These are phyloP conservation scores for Venusia cambrica DNA, from an alignment of 2,888 invertebrate genomes.

Conservation along the genomic window DNA sequence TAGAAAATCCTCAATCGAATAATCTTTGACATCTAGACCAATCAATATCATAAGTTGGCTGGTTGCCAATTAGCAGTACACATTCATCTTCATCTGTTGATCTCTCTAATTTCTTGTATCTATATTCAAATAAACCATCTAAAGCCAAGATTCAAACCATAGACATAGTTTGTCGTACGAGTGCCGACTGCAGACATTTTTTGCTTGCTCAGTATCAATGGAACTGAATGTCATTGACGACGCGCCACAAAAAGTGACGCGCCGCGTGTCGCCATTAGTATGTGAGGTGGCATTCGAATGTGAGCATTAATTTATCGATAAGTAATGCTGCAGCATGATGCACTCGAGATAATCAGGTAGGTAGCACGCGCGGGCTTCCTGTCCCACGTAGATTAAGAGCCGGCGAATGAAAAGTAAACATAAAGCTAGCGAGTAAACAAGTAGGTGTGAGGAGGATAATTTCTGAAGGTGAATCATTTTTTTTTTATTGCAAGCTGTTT, in stretches of 20 bases:
- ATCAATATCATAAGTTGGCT: too few species aligned
- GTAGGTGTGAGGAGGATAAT: too few species aligned
- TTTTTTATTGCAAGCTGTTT: too few species aligned
- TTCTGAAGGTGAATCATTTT: too few species aligned
- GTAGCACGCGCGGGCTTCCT: constrained; percentile 68
- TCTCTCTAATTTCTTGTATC: too few species aligned
- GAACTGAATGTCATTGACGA: constrained; percentile 62
- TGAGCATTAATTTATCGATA: constrained; percentile 77
- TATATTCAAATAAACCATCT: too few species aligned
- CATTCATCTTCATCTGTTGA: too few species aligned
- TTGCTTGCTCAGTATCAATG: constrained; percentile 67
- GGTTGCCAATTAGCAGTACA: too few species aligned
- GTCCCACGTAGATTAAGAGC: constrained; percentile 28
- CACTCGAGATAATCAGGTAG: constrained; percentile 35
- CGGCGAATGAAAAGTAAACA: not conserved
- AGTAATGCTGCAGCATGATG: constrained; percentile 67
- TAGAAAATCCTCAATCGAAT: too few species aligned
- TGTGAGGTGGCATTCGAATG: constrained; percentile 66
- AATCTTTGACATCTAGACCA: too few species aligned
- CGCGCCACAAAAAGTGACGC: constrained; percentile 54
- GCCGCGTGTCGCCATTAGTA: constrained; percentile 78
- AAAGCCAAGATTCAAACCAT: constrained; percentile 7
- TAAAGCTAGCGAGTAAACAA: too few species aligned
- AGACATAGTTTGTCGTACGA: constrained; percentile 54
- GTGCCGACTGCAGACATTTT: constrained; percentile 56